Conservation (phyloP, 2,113 vertebrate genomes). For the Urocitellus parryii region DNA sequence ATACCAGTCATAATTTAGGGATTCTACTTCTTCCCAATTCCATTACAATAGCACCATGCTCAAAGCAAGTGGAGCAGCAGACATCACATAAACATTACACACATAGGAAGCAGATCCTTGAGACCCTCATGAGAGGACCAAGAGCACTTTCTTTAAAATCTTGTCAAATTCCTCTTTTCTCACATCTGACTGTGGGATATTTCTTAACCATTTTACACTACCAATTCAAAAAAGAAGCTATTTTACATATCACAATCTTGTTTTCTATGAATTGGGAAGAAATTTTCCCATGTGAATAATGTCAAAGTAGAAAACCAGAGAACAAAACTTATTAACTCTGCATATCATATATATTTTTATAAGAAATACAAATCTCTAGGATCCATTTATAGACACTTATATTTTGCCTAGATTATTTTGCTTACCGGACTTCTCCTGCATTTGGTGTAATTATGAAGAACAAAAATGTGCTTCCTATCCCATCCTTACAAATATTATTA, state of each 20-base stretch:
- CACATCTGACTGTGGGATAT: background rate
- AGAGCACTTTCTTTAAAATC: background rate
- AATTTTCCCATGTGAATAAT: background rate
- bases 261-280: background rate
- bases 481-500: background rate
- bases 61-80: background rate
- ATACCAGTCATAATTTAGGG: background rate
- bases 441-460: background rate
- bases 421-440: background rate
- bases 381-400: background rate
- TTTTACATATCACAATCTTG: background rate
- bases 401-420: slow-evolving; percentile 6
- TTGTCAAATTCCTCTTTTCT: background rate
- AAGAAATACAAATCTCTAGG: background rate
- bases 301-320: background rate
- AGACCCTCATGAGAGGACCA: background rate
- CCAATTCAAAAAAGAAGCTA: background rate
- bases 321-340: background rate
- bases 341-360: background rate
- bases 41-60: background rate
- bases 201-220: background rate
- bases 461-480: background rate
- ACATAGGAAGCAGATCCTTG: background rate
- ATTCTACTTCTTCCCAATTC: background rate
- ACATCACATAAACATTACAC: background rate